Base-by-base conservation (phyloP, 2,797 vertebrate genomes). In the Taenioides sp. region DNA sequence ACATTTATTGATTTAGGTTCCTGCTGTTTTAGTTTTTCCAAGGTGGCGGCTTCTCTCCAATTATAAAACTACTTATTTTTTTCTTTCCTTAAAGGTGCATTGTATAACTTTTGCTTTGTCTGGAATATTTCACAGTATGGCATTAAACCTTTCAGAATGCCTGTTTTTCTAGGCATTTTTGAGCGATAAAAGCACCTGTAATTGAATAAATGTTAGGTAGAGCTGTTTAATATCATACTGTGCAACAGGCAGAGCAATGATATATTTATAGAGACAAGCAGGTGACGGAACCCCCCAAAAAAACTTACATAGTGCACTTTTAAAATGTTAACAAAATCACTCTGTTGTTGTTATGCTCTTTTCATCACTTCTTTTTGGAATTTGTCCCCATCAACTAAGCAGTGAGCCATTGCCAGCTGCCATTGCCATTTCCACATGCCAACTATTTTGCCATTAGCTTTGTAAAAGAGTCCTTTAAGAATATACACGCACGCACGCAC, bases 401-500 rank as follows among this genome's bases (percentile, higher is more conserved):
- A 57, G 10, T 4, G 10, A 57, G 54, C 10, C 22, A 28, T 7
- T 59, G 57, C 25, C 57, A 5, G 14, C 28, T 61, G 59, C 59
- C n/a, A n/a, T n/a, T 61, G 20, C 10, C 60, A 61, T 61, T 61
- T 60, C 18, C 5, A 61, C 18, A 61, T n/a, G 61, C n/a, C 17
- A 17, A 40, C 31, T 40, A 22, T 37, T 63, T 63, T 40, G 61
- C 61, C 1, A 63, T 11, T 40, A 40, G 61, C n/a, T 63, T 37
- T 40, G 11, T 20, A 74, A 73, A 49, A 49, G 43, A 52, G 23
- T 7, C 27, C 64, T 34, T 52, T 49, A 31, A 52, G 59, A 23
- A 64, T 60, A 71, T 67, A 65, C 34, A 9, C 34, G 4, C 28
- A 31, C 47, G 60, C 66, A 68, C 40, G 58, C 49, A 63, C 67